Base-by-base conservation (phyloP, 2,113 vertebrate species). In the Xiphophorus maculatus region DNA sequence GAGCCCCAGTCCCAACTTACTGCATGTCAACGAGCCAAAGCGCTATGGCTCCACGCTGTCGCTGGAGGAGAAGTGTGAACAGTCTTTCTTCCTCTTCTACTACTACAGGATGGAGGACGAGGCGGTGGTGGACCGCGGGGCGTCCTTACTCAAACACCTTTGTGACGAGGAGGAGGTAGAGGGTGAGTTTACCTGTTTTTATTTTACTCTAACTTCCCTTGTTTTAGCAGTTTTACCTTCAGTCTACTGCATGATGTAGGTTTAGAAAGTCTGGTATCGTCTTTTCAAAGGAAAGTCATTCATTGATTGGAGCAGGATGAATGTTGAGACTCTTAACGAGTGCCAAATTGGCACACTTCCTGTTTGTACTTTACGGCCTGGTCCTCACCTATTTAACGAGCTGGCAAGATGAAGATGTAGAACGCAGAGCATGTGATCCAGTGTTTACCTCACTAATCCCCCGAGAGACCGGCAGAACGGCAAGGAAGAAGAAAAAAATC, bases 61-160 rank as follows among this genome's bases (percentile, higher is more conserved):
- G 0, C 93, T 97, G 86, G 95, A 96, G 93, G 97, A 98, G 87
- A 97, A 95, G 93, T 96, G 97, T 97, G 96, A 98, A 92, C 96
- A 96, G 93, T 98, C 97, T 94, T 98, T 99, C 87, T 99, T 98
- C 95, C 95, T 99, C 87, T 98, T 98, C 89, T 99, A 98, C 95
- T 97, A 98, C 95, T 98, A 97, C 91, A 99, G 98, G 95, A 97
- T 99, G 97, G 98, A 99, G 94, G 98, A 99, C 89, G 98, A 99
- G 95, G 98, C 98, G 28, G 98, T 99, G 84, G 87, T 99, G 96
- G 98, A 99, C 94, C 95, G 97, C 86, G 98, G 98, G 84, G 98
- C 97, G 37, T 99, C 97, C 82, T 96, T 97, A 88, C 93, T 98
- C 75, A 99, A 99, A 76, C 97, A 98, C 67, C 93, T 97, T 3